Evolutionary conservation across 23 tunicate genomes (phyloP), one percentile per base, ranked within the genome.

Genomic region (Ascidia mentula): DNA sequence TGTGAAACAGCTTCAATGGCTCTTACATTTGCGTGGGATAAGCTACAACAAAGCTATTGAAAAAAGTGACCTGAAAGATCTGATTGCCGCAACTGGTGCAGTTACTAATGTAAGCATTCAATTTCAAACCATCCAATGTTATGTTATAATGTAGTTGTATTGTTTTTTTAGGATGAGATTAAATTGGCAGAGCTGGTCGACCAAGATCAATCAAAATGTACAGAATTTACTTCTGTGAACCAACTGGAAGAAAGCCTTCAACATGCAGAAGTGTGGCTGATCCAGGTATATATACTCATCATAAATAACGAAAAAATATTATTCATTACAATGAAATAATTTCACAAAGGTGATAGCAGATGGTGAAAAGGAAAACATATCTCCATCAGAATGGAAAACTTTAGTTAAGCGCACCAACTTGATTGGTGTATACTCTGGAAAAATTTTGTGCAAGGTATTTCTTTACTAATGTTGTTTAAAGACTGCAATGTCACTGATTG

Each of bases 371-470:
- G 38, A 30, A 34, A 74, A 72, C 36, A 83, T 83, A 5, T 32
- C 34, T 28, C 46, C 36, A 0, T 61, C 30, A 83, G 87, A 83
- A 83, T 83, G 87, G 87, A 61, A 60, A 65, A 83, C 75, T 39
- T 75, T 83, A 32, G 38, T 45, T 1, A 83, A 83, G 76, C 36
- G 40, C 7, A 72, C 69, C 0, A 34, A 36, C 17, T 9, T 38
- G 35, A 32, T 72, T 15, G 87, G 87, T 31, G 75, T 83, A 31
- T 38, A 53, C 9, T 2, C 81, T 13, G 87, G 87, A 18, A 61
- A 75, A 32, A 36, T 83, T n/a, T 37, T 32, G 38, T 83, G 87
- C 38, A 34, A 75, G 81, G 87, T 83, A 32, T 34, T 3, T n/a
- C n/a, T n/a, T n/a, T n/a, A n/a, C n/a, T n/a, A n/a, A n/a, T n/a